Evolutionary conservation across 2,888 invertebrate genomes (phyloP).

Genomic region (Helicoverpa assulta): DNA sequence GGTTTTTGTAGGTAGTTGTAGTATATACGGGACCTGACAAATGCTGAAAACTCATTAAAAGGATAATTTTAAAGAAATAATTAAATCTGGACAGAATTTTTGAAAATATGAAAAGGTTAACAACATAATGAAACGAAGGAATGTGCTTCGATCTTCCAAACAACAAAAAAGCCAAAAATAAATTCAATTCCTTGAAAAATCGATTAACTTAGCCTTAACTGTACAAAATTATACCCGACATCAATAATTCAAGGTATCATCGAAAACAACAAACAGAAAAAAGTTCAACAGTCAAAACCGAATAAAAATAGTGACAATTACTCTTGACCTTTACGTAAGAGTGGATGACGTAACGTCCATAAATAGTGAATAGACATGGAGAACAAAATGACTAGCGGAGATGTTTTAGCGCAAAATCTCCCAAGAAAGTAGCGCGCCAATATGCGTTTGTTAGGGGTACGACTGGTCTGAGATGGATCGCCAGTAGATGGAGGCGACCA

Average conservation of each 20-base stretch:
- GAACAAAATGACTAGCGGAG: too few relatives aligned
- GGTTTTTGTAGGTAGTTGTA: not conserved
- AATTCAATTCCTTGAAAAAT: not conserved
- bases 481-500: too few relatives aligned
- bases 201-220: not conserved
- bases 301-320: constrained; percentile 38
- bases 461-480: too few relatives aligned
- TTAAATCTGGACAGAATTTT: too few relatives aligned
- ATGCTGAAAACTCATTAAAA: not conserved
- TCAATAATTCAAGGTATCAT: not conserved
- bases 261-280: not conserved
- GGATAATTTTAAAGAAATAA: too few relatives aligned
- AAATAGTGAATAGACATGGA: constrained; percentile 47
- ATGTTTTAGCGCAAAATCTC: too few relatives aligned
- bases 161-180: too few relatives aligned
- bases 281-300: constrained; percentile 36
- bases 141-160: too few relatives aligned
- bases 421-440: too few relatives aligned
- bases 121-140: too few relatives aligned
- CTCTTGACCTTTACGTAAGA: constrained; percentile 56
- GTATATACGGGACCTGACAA: not conserved
- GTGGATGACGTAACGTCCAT: constrained; percentile 44
- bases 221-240: not conserved
- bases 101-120: too few relatives aligned
- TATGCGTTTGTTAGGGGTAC: too few relatives aligned